Conservation (phyloP, 2,113 vertebrate genomes). For the Sinosuthora webbiana region DNA sequence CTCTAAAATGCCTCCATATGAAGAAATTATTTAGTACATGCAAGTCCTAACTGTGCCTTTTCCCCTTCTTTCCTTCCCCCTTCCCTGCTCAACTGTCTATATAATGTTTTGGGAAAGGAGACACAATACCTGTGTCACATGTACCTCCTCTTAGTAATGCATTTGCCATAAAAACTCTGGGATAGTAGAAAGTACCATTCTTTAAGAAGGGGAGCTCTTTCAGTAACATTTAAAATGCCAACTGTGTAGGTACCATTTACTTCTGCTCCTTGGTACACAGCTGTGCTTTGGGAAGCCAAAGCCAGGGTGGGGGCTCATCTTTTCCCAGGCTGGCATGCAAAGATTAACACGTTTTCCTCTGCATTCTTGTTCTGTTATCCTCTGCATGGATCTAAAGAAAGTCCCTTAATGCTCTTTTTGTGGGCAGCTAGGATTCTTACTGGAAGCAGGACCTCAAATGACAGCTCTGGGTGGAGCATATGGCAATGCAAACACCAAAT, state of each 20-base stretch:
- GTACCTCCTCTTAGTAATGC: not conserved
- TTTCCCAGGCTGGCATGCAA: not conserved
- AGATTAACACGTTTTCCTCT: not conserved
- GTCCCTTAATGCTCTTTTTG: not conserved
- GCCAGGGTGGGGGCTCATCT: not conserved
- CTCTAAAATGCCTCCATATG: not conserved
- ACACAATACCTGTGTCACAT: not conserved
- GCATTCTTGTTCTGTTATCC: not conserved
- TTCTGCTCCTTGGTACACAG: rapidly evolving
- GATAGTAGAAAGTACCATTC: not conserved
- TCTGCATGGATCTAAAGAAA: not conserved
- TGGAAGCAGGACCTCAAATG: not conserved
- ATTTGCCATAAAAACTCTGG: not conserved
- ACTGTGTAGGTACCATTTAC: not conserved
- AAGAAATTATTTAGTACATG: not conserved
- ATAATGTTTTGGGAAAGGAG: not conserved
- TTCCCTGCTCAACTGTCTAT: not conserved
- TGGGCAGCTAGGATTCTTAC: not conserved
- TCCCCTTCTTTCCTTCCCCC: not conserved
- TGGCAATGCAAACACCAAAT: not conserved
- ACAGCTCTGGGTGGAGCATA: not conserved
- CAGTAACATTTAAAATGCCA: not conserved
- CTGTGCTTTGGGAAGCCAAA: too few species aligned
- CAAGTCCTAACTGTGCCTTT: not conserved
- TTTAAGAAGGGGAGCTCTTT: not conserved